Evolutionary conservation across 2,888 invertebrate species (phyloP).

Genomic region (Dinocampus coccinellae): DNA sequence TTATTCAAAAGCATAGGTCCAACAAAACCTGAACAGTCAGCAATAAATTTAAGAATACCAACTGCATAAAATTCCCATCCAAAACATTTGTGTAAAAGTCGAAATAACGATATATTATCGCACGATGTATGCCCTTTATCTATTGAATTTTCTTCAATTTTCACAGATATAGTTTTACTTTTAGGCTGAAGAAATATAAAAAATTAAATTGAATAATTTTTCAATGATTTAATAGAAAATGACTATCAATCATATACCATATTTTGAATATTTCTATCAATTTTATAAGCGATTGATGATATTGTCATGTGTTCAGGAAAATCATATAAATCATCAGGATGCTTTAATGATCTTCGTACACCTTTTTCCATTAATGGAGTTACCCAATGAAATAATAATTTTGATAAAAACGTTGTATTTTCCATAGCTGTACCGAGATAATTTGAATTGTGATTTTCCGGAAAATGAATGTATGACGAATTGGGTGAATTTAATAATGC

Average conservation of each 20-base stretch:
- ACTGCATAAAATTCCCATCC: conserved; percentile 87
- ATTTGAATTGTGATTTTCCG: conserved; percentile 76
- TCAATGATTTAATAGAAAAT: neutral
- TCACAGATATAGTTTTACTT: conserved; percentile 27
- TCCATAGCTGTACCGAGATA: conserved; percentile 88
- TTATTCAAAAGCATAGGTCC: conserved; percentile 90
- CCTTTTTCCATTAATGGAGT: conserved; percentile 88
- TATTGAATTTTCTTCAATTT: conserved; percentile 33
- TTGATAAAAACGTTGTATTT: conserved; percentile 77
- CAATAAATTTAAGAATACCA: conserved; percentile 84
- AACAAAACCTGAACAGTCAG: conserved; percentile 88
- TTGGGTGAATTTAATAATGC: conserved; percentile 71
- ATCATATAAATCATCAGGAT: conserved; percentile 87
- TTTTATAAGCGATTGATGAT: conserved; percentile 74
- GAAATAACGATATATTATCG: conserved; percentile 73
- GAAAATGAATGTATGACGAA: conserved; percentile 76
- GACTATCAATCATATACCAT: conserved; percentile 43
- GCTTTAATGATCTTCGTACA: conserved; percentile 77
- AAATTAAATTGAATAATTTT: neutral
- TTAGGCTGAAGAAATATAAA: conserved; percentile 41
- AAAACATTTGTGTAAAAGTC: conserved; percentile 81
- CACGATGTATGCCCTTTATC: conserved; percentile 48
- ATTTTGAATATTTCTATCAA: conserved; percentile 72
- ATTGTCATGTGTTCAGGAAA: conserved; percentile 79
- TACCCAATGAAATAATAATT: conserved; percentile 90